Base-by-base conservation (phyloP, 1,140 invertebrate genomes). In the Drosophila pallidifrons region DNA sequence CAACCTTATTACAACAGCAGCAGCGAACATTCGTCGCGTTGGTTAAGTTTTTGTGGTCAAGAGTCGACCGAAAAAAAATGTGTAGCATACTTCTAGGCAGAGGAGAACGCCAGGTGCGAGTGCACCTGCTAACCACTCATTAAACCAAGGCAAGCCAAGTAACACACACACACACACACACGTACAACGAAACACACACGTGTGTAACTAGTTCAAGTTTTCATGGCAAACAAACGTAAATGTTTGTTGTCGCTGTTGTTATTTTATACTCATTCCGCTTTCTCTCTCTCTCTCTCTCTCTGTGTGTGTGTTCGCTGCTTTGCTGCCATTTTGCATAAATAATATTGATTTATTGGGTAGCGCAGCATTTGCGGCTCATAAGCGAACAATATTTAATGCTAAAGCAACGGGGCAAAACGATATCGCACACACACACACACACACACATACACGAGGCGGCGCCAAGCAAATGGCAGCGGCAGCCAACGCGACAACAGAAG, bases 301-400 rank as follows among this genome's bases (percentile, higher is more conserved):
- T 25, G 20, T 25, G 20, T 25, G 20, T 25, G 25, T 65, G 45
- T 55, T 45, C 3, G 54, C 64, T 46, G 54, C 64, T 46, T 79
- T 72, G 71, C 59, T 74, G 76, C 60, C 77, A 68, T 86, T 86
- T 86, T 88, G 83, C 83, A 87, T 87, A 87, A 87, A 87, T 87
- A 88, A 87, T 87, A 87, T 87, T 88, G 82, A 87, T 87, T 87
- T 87, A 88, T 87, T 80, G 83, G 75, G 47, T 77, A 75, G 83
- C 76, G 79, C 73, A 80, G 76, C 79, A 88, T 87, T 86, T 88
- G 85, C 73, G 82, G 83, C 86, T 80, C 82, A 87, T 82, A 88
- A 88, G 82, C 82, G 80, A 61, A 58, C 47, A 81, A 82, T 79
- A 81, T 82, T 66, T 75, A 86, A 86, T 86, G 82, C 57, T 71